A percentile compares a stretch with the other conserved stretches of the same genome.
These are phyloP conservation scores for Protophormia terraenovae DNA, from an alignment of 2,888 invertebrate species.

Conservation along the genomic window DNA sequence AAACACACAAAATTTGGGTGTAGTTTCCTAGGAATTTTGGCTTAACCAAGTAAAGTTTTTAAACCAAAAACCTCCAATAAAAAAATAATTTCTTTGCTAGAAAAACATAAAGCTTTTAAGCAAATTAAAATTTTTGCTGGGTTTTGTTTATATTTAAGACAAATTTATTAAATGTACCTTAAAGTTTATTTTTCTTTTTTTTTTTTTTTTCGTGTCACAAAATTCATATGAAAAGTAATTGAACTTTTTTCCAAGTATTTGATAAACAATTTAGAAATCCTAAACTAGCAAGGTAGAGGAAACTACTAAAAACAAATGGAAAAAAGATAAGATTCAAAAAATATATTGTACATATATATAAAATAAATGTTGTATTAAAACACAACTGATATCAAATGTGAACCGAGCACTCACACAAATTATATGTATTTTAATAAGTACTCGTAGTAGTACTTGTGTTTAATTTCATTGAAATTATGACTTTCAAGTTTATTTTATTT, in stretches of 20 bases:
- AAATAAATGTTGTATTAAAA: not conserved
- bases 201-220: not conserved
- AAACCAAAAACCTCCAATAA: not conserved
- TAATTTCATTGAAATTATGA: conserved; percentile 50
- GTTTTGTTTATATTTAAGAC: not conserved
- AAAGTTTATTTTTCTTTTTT: conserved; percentile 15
- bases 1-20: conserved; percentile 20
- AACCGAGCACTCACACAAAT: not conserved
- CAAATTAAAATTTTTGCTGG: not conserved
- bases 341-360: not conserved
- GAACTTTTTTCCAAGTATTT: conserved; percentile 53
- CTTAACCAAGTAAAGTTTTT: not conserved
- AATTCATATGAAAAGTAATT: conserved; percentile 45
- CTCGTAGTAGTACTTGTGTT: not conserved
- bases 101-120: not conserved
- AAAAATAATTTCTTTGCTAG: no score
- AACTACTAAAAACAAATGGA: not conserved
- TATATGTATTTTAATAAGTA: not conserved
- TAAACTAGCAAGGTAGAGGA: conserved; percentile 4
- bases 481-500: conserved; percentile 46
- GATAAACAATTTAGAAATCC: conserved; percentile 50
- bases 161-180: not conserved
- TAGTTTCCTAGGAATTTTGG: conserved; percentile 27
- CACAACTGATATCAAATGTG: not conserved
- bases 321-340: conserved; percentile 20